phyloP scores from a whole-genome alignment of 2,797 vertebrate genomes.

The Sphaeramia orbicularis region DNA sequence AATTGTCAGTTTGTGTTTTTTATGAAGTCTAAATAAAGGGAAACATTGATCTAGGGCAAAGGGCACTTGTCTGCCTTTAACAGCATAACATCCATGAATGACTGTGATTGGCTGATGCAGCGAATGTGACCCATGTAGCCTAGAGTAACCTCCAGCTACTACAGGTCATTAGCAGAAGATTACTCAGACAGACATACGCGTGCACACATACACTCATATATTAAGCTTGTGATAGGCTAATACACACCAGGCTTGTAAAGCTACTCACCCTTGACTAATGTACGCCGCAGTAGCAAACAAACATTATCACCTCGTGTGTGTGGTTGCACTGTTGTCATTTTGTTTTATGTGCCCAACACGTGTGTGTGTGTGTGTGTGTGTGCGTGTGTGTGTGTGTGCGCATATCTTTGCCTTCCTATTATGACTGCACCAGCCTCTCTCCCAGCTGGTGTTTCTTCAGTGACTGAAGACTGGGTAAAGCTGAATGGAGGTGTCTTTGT shows the following conservation, averaged over 20 bases:
- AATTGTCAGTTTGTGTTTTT: neutral
- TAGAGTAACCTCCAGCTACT: constrained; percentile 68
- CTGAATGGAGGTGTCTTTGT: constrained; percentile 35
- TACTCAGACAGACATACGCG: constrained; percentile 31
- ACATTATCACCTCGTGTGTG: constrained; percentile 7
- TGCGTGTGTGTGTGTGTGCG: too few species aligned
- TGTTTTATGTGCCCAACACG: constrained; percentile 2
- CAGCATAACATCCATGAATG: constrained; percentile 3
- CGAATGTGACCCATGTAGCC: constrained; percentile 49
- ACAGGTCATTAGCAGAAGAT: constrained; percentile 66
- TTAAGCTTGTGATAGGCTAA: constrained; percentile 4
- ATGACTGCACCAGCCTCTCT: constrained; percentile 1
- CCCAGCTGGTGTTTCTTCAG: neutral
- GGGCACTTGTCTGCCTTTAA: neutral
- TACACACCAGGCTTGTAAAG: constrained; percentile 36
- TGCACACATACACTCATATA: constrained; percentile 18
- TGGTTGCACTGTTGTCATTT: neutral
- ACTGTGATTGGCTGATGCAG: constrained; percentile 42
- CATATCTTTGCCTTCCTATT: constrained; percentile 9
- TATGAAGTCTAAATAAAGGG: constrained; percentile 2
- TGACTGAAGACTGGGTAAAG: constrained; percentile 12
- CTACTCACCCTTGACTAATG: constrained; percentile 36
- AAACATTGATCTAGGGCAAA: constrained; percentile 18
- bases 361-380: too few species aligned
- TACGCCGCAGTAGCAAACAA: constrained; percentile 31